A percentile compares a stretch with the other conserved stretches of the same genome.
phyloP scores from a whole-genome alignment of 2,113 vertebrate species.

The Seriola aureovittata region DNA sequence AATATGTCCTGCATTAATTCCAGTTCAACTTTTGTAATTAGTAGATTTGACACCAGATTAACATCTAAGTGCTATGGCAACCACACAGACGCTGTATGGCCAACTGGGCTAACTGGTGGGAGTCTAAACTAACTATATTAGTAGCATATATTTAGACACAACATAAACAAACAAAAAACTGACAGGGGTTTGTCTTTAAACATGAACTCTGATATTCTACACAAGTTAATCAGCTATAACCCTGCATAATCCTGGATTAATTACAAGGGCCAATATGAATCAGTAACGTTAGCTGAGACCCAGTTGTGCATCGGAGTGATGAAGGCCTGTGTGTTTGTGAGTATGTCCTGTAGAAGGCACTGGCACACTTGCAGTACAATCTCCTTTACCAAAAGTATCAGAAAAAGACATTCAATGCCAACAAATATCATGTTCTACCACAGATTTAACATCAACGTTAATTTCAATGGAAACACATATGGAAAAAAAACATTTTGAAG shows the following conservation, averaged over 20 bases:
- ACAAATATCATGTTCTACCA: background rate
- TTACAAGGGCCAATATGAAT: background rate
- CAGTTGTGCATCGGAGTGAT: background rate
- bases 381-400: background rate
- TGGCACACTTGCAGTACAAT: constrained; percentile 39
- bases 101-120: constrained; percentile 14
- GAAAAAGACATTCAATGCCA: constrained; percentile 44
- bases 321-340: constrained; percentile 49
- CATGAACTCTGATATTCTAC: background rate
- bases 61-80: constrained; percentile 49
- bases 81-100: constrained; percentile 24
- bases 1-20: constrained; percentile 28
- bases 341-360: constrained; percentile 62
- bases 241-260: constrained; percentile 30
- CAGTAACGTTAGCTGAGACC: background rate
- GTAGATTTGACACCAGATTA: constrained; percentile 55
- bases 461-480: background rate
- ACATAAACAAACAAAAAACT: constrained; percentile 22
- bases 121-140: background rate
- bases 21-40: constrained; percentile 45
- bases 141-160: constrained; percentile 7
- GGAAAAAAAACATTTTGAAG: background rate
- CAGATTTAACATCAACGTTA: background rate
- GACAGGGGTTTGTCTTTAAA: background rate
- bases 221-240: constrained; percentile 1